Conservation (phyloP, 2,113 vertebrate species). For the Trichomycterus rosablanca region DNA sequence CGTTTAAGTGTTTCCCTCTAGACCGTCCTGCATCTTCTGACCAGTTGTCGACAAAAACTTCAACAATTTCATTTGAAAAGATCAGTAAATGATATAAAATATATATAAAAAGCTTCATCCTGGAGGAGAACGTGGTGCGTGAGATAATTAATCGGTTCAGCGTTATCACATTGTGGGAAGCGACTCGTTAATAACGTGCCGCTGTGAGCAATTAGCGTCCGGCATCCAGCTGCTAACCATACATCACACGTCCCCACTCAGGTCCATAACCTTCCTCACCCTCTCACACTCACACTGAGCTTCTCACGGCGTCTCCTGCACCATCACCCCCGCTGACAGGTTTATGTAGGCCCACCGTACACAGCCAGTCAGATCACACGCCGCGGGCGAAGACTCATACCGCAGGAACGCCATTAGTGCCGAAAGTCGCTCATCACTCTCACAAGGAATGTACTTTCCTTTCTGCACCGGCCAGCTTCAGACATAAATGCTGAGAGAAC, state of each 20-base stretch:
- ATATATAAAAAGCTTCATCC: too few relatives aligned
- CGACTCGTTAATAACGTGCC: too few relatives aligned
- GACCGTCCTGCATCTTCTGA: too few relatives aligned
- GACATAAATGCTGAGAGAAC: too few relatives aligned
- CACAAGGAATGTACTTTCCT: conserved; percentile 1
- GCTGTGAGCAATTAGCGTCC: conserved; percentile 8
- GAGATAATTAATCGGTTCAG: too few relatives aligned
- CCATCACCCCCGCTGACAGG: conserved; percentile 10
- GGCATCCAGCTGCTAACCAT: conserved; percentile 24
- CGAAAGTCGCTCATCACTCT: conserved; percentile 2
- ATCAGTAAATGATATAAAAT: too few relatives aligned
- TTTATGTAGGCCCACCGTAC: conserved; percentile 12
- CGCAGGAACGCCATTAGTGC: conserved; percentile 1
- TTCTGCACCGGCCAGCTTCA: too few relatives aligned
- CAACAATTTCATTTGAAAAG: too few relatives aligned
- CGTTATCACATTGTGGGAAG: too few relatives aligned
- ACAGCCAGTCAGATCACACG: conserved; percentile 9
- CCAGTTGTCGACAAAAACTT: too few relatives aligned
- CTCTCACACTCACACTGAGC: conserved; percentile 2
- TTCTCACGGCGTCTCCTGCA: background rate
- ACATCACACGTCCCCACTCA: background rate
- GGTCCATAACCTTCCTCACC: background rate
- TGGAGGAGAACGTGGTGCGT: too few relatives aligned
- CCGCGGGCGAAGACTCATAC: background rate
- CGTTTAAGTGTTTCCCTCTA: too few relatives aligned